A percentile compares a stretch with the other conserved stretches of the same genome.
Conservation (phyloP, 1,140 invertebrate species). For the Doryteuthis pealeii region DNA sequence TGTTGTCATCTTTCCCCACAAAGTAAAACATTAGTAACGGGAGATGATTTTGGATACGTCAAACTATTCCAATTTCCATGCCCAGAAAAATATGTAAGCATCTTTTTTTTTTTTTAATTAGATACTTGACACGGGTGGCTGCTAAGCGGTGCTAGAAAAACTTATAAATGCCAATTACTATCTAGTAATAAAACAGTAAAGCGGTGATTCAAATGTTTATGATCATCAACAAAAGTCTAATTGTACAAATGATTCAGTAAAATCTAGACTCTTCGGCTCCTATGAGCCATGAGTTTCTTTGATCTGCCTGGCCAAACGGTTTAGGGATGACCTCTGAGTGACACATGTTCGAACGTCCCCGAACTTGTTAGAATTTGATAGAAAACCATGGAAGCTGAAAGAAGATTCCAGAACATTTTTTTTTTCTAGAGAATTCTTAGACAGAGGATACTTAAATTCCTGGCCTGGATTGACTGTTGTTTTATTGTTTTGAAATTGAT, state of each 20-base stretch:
- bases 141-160: not conserved
- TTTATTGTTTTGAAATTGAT: not conserved
- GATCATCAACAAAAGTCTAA: not conserved
- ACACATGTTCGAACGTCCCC: too few relatives aligned
- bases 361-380: too few relatives aligned
- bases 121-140: too few relatives aligned
- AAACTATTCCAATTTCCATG: slow-evolving; percentile 60
- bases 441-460: not conserved
- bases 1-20: slow-evolving; percentile 54
- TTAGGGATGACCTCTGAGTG: too few relatives aligned
- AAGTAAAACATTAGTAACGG: slow-evolving; percentile 57
- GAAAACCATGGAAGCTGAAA: too few relatives aligned
- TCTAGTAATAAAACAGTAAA: too few relatives aligned
- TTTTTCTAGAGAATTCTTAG: too few relatives aligned
- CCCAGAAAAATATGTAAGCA: slow-evolving; percentile 55
- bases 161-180: not conserved
- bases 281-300: too few relatives aligned
- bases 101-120: slow-evolving; percentile 9
- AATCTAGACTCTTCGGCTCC: too few relatives aligned
- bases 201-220: not conserved
- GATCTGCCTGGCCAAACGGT: too few relatives aligned
- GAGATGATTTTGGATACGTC: slow-evolving; percentile 59
- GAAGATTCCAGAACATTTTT: too few relatives aligned
- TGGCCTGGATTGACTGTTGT: not conserved
- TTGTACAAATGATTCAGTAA: not conserved